Conservation (phyloP, 1,140 invertebrate species). For the Drosophila santomea region DNA sequence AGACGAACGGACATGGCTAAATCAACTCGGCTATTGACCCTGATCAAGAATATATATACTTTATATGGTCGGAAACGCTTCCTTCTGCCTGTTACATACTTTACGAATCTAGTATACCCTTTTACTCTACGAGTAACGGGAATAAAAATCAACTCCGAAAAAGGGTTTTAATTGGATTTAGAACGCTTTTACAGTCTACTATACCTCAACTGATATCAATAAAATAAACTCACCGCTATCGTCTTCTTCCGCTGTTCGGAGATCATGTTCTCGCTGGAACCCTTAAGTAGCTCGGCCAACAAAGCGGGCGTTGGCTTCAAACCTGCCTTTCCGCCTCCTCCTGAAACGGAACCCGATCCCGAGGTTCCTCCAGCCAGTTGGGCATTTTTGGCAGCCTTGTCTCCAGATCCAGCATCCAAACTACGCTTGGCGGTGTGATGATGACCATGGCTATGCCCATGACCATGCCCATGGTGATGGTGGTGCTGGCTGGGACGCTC, state of each 20-base stretch:
- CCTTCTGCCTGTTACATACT: too few species aligned
- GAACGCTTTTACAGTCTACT: too few species aligned
- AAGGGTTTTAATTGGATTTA: too few species aligned
- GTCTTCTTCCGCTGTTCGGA: slow-evolving; percentile 85
- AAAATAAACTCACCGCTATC: slow-evolving; percentile 68
- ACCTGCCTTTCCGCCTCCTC: slow-evolving; percentile 42
- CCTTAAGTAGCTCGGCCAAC: slow-evolving; percentile 89
- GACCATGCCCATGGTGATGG: slow-evolving; percentile 50
- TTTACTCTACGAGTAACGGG: too few species aligned
- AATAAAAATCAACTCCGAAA: too few species aligned
- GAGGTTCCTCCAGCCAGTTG: neutral
- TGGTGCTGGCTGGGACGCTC: slow-evolving; percentile 53
- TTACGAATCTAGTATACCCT: too few species aligned
- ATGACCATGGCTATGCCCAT: slow-evolving; percentile 49
- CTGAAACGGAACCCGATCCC: slow-evolving; percentile 1
- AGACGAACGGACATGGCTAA: too few species aligned
- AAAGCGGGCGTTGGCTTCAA: slow-evolving; percentile 89
- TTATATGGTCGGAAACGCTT: too few species aligned
- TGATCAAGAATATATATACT: too few species aligned
- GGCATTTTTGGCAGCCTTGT: slow-evolving; percentile 47
- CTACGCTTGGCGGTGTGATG: slow-evolving; percentile 59
- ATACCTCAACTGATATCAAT: too few species aligned
- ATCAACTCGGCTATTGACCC: too few species aligned
- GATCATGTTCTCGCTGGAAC: slow-evolving; percentile 90
- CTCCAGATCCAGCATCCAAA: slow-evolving; percentile 47